Conservation (phyloP, 2,113 vertebrate species). For the Vidua macroura region DNA sequence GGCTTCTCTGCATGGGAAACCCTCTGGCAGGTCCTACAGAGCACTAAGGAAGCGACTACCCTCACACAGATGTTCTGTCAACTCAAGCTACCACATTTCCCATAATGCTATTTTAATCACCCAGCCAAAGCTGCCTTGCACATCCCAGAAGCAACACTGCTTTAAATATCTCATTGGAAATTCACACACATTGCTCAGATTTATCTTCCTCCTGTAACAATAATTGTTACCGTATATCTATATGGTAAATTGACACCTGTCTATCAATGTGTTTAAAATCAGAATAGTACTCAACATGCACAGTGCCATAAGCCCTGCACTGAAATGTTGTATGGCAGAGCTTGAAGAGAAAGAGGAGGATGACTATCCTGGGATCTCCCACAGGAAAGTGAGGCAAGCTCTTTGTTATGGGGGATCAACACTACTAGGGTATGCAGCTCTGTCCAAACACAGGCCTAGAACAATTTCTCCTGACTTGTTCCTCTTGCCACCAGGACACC, state of each 20-base stretch:
- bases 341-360: not conserved
- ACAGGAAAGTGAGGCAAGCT: not conserved
- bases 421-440: not conserved
- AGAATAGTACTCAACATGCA: not conserved
- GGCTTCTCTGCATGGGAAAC: not conserved
- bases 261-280: not conserved
- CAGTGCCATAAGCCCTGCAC: not conserved
- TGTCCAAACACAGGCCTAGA: not conserved
- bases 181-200: not conserved
- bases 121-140: not conserved
- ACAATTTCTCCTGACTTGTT: not conserved
- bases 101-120: not conserved
- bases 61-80: constrained; percentile 23
- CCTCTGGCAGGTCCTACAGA: constrained; percentile 11
- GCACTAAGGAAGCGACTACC: not conserved
- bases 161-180: not conserved
- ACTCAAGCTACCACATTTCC: not conserved
- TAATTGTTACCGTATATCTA: not conserved
- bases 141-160: not conserved
- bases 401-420: not conserved
- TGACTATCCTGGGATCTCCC: not conserved
- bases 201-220: not conserved
- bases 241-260: not conserved
- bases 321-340: not conserved
- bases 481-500: not conserved